Conservation (phyloP, 2,888 invertebrate species). For the Nycteola revayana region DNA sequence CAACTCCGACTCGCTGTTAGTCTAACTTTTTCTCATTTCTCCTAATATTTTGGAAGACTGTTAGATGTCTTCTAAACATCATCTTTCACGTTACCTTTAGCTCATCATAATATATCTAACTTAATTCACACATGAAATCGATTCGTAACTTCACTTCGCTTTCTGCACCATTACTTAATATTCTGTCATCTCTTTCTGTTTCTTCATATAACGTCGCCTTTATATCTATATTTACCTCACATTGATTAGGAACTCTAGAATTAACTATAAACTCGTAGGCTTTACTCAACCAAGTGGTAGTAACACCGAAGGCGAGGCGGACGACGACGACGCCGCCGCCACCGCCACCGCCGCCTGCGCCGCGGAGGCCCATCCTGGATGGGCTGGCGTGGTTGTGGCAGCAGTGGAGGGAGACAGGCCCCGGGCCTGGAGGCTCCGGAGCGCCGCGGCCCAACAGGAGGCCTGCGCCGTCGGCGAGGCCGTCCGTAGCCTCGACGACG, state of each 20-base stretch:
- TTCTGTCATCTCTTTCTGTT: constrained; percentile 26
- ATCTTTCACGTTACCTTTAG: constrained; percentile 16
- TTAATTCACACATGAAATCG: constrained; percentile 26
- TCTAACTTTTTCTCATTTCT: constrained; percentile 41
- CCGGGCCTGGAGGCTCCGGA: constrained; percentile 49
- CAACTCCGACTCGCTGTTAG: constrained; percentile 82
- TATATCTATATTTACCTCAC: constrained; percentile 34
- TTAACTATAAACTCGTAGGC: constrained; percentile 75
- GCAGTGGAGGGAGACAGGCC: constrained; percentile 80
- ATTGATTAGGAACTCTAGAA: constrained; percentile 41
- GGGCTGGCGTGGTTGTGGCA: constrained; percentile 83
- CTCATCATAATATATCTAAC: constrained; percentile 10
- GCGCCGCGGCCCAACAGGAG: constrained; percentile 45
- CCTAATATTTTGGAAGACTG: constrained; percentile 17
- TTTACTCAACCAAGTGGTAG: constrained; percentile 82
- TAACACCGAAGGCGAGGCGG: constrained; percentile 74
- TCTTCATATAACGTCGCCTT: constrained; percentile 25
- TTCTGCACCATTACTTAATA: constrained; percentile 31
- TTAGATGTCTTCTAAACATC: constrained; percentile 9
- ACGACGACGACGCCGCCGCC: constrained; percentile 61
- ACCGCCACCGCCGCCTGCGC: constrained; percentile 65
- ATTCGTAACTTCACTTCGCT: constrained; percentile 34
- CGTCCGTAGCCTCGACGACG: constrained; percentile 50
- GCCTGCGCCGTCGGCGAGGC: constrained; percentile 50
- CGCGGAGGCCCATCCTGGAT: constrained; percentile 75